phyloP scores from a whole-genome alignment of 2,888 invertebrate genomes.

The Acleris holmiana region DNA sequence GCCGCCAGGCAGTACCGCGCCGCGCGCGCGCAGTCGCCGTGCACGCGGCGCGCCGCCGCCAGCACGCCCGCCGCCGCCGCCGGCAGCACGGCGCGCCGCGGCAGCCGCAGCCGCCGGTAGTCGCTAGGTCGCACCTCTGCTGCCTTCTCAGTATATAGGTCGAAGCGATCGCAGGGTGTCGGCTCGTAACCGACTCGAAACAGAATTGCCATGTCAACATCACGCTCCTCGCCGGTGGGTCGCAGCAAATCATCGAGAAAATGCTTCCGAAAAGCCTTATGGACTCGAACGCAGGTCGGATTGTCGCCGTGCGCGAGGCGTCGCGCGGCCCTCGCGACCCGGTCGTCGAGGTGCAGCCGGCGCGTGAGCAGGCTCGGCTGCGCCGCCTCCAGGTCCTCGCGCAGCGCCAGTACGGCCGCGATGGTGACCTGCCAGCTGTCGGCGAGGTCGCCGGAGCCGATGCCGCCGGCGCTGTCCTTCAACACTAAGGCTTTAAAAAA shows the following conservation, averaged over 20 bases:
- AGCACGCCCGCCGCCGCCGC: constrained; percentile 15
- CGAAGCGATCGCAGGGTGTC: neutral
- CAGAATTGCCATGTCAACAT: constrained; percentile 13
- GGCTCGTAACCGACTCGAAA: neutral
- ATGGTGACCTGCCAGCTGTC: constrained; percentile 22
- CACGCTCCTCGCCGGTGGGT: neutral
- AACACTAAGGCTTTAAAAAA: constrained; percentile 22
- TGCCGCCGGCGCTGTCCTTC: neutral
- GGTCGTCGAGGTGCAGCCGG: constrained; percentile 8
- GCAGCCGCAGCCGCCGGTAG: constrained; percentile 7
- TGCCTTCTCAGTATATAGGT: neutral
- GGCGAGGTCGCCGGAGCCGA: neutral
- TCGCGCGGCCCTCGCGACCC: constrained; percentile 44
- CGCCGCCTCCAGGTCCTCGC: constrained; percentile 13
- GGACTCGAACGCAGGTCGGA: constrained; percentile 14
- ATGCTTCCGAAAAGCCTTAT: constrained; percentile 10
- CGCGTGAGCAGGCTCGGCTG: constrained; percentile 14
- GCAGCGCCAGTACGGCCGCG: constrained; percentile 23
- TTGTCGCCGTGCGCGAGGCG: neutral
- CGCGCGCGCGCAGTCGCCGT: neutral
- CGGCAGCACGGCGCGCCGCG: neutral
- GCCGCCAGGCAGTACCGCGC: neutral
- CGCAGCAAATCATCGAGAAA: constrained; percentile 17
- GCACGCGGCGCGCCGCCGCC: constrained; percentile 8
- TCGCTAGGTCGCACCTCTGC: constrained; percentile 2